Base-by-base conservation (phyloP, 2,113 vertebrate genomes). In the Oxyura jamaicensis region DNA sequence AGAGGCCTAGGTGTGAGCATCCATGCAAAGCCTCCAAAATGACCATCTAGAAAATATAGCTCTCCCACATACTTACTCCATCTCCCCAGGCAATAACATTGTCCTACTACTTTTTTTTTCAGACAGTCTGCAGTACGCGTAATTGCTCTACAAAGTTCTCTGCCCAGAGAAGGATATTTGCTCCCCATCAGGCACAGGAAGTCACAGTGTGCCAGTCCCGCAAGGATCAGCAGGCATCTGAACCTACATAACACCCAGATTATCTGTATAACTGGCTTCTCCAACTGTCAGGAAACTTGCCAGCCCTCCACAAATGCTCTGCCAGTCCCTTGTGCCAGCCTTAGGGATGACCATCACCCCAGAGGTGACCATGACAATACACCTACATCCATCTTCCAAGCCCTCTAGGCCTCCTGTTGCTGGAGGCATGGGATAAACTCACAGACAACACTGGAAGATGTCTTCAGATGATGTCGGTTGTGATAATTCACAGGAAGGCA, bases 21-120 rank as follows among this genome's bases (percentile, higher is more conserved):
- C 73, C 35, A 68, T 53, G 75, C 73, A 88, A 94, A 91, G 62
- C 36, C 48, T 91, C 53, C 82, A 77, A 91, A 91, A 72, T 53
- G 35, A 72, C 71, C 65, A 87, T 58, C 41, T 39, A 84, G 90
- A 87, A 94, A 93, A 95, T 52, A 23, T 59, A 96, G 36, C 7
- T 22, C 22, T 23, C 42, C 76, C 36, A 26, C 22, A 69, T 55
- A 69, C 46, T 42, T 59, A 23, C 39, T 82, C 21, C 63, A 56
- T 53, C 26, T 77, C 60, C 63, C 41, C 31, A 91, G 83, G 63
- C 22, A 73, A 36, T 71, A 83, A 35, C 16, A 8, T 39, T 74
- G 46, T 58, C 48, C 42, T 73, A 2, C 18, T 42, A 6, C 9
- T 11, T 11, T 17, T 11, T 17, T 66, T 86, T 81, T 75, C 86